Evolutionary conservation across 2,113 vertebrate genomes (phyloP), one percentile per base, ranked within the genome.

Genomic region (Connochaetes taurinus): DNA sequence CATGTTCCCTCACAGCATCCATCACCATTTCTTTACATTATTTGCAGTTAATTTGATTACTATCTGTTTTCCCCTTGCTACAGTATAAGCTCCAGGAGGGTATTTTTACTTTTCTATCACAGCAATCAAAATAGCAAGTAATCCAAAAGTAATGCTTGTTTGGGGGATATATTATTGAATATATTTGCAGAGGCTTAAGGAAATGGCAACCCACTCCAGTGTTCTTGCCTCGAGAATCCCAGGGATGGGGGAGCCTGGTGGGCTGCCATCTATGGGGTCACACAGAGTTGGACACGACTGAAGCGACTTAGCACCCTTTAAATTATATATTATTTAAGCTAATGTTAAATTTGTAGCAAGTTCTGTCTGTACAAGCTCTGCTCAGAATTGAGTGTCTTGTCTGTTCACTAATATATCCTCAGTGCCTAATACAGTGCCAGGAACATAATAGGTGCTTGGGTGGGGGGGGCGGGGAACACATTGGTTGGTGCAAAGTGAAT

Each of bases 291-390:
- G 52, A 53, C 52, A 53, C 1, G 52, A 53, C 52, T 53, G 52
- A 53, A 53, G 52, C 2, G 17, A 53, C 52, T 53, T 53, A 19
- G 52, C 52, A 45, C 16, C 91, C 31, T 90, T 87, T 80, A 74
- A 80, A 84, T 74, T 19, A 23, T 31, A 64, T 83, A 57, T 80
- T 89, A n/a, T 92, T 84, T 71, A 87, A 95, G 67, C 40, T 67
- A n/a, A 52, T 81, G 57, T 36, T 83, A 25, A 50, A 87, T 83
- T 36, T 52, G 14, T 33, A 23, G 11, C 17, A 43, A 50, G 71
- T 76, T 91, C 87, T 45, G 29, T 33, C 52, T 89, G 17, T 21
- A 80, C 40, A 53, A 53, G n/a, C 33, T 10, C 50, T 53, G 64
- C 47, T 45, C 40, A 53, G 21, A 67, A 29, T 3, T 23, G 29